These are phyloP conservation scores for Pteromalus puparum DNA, from an alignment of 1,140 invertebrate species.

Conservation along the genomic window DNA sequence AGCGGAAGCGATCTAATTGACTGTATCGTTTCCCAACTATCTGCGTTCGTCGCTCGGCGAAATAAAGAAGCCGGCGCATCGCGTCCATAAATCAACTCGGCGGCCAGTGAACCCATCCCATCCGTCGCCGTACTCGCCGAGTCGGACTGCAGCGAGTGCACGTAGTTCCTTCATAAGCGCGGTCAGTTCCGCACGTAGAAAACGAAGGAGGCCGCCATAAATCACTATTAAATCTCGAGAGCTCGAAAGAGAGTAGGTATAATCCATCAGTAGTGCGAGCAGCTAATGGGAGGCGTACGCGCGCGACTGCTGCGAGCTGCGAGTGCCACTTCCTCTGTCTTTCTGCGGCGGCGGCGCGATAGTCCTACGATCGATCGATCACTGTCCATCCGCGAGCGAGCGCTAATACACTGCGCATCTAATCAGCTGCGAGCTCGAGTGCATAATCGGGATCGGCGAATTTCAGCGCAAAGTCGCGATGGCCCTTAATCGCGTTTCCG, in stretches of 20 bases:
- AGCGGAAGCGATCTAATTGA: no score
- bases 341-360: not conserved
- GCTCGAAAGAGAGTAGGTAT: slow-evolving; percentile 54
- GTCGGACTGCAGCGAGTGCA: no score
- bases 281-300: slow-evolving; percentile 63
- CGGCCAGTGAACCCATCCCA: no score
- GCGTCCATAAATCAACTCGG: no score
- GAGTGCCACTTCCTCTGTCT: not conserved
- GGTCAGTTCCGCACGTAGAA: slow-evolving; percentile 26
- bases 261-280: slow-evolving; percentile 65
- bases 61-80: no score
- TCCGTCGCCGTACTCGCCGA: no score
- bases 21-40: no score
- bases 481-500: not conserved
- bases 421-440: slow-evolving; percentile 18
- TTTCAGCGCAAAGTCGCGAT: no score
- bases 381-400: not conserved
- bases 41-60: no score
- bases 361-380: no score
- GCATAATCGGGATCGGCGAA: no score
- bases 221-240: slow-evolving; percentile 72
- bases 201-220: slow-evolving; percentile 60
- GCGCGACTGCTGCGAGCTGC: no score
- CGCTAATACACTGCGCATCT: slow-evolving; percentile 11
- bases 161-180: slow-evolving; percentile 39